Conservation (phyloP, 2,797 vertebrate species). For the Choloepus didactylus region DNA sequence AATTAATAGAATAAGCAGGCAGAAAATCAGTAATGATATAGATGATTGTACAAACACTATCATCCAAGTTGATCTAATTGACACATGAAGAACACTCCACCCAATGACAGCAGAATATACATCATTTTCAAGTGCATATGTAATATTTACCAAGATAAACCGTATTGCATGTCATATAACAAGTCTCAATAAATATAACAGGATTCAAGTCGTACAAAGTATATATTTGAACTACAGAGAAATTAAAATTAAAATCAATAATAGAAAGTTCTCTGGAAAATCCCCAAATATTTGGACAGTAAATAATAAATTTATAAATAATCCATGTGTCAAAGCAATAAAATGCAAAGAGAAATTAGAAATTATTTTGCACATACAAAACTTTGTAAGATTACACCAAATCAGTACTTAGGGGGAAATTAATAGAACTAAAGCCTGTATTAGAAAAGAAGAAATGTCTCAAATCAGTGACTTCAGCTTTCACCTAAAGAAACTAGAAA, state of each 20-base stretch:
- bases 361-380: too few species aligned
- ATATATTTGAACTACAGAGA: neutral
- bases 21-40: conserved; percentile 24
- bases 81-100: neutral
- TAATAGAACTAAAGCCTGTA: too few species aligned
- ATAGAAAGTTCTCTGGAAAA: neutral
- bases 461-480: too few species aligned
- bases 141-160: neutral
- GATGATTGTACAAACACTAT: neutral
- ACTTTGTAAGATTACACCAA: too few species aligned
- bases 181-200: neutral
- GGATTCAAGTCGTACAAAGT: neutral
- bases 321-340: too few species aligned
- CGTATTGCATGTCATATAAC: neutral
- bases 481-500: too few species aligned
- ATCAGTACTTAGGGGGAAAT: too few species aligned
- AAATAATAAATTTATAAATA: too few species aligned
- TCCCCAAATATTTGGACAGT: too few species aligned
- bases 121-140: neutral
- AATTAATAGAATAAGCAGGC: neutral
- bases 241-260: conserved; percentile 47
- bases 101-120: neutral
- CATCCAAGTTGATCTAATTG: neutral
- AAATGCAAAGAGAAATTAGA: too few species aligned
- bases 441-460: too few species aligned